phyloP scores from a whole-genome alignment of 2,113 vertebrate genomes.

The Ageneiosus marmoratus region DNA sequence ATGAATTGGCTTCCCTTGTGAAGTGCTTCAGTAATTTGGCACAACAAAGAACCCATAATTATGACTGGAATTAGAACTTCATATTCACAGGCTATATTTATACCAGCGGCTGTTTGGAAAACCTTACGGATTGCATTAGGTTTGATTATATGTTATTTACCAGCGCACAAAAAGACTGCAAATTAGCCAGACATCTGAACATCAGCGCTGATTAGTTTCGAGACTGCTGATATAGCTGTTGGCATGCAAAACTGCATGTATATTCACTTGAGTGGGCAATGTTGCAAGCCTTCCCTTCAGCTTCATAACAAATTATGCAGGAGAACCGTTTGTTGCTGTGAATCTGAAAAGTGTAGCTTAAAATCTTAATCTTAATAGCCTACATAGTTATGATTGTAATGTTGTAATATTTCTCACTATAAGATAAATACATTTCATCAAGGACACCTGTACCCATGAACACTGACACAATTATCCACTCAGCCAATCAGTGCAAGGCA shows the following conservation, averaged over 20 bases:
- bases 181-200: slow-evolving; percentile 4
- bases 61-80: slow-evolving; percentile 21
- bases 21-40: slow-evolving; percentile 51
- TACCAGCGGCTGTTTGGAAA: background rate
- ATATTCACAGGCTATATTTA: slow-evolving; percentile 37
- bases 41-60: slow-evolving; percentile 36
- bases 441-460: no score
- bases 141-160: slow-evolving; percentile 8
- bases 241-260: background rate
- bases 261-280: background rate
- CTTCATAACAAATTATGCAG: background rate
- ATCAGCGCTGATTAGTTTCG: background rate
- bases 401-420: no score
- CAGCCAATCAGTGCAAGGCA: no score
- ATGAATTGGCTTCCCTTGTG: slow-evolving; percentile 54
- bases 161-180: slow-evolving; percentile 4
- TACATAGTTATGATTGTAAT: no score
- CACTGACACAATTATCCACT: no score
- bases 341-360: background rate
- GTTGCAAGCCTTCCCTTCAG: background rate
- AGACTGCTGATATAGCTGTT: background rate
- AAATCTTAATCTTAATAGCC: background rate
- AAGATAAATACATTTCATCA: no score
- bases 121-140: background rate
- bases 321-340: background rate